A percentile compares a stretch with the other conserved stretches of the same genome.
These are phyloP conservation scores for Hystrix cristata DNA, from an alignment of 2,113 vertebrate species.

Conservation along the genomic window DNA sequence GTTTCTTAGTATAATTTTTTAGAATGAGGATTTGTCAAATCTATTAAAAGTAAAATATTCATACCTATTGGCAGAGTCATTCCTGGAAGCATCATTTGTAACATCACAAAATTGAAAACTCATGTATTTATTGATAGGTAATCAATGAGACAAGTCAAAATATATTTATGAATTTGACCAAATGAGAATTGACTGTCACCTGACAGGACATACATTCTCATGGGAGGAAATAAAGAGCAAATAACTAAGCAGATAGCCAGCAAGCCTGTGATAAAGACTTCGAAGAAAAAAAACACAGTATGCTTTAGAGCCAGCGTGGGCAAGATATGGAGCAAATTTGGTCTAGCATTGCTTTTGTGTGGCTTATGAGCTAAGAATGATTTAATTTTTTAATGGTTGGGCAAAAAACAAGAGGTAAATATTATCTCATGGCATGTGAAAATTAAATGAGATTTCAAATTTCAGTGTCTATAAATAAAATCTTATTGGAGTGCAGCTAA, in stretches of 20 bases:
- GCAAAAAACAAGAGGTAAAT: neutral
- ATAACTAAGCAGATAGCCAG: neutral
- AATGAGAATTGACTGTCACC: neutral
- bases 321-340: neutral
- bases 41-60: conserved; percentile 50
- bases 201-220: neutral
- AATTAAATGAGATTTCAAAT: conserved; percentile 4
- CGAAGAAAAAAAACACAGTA: neutral
- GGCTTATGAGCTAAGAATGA: neutral
- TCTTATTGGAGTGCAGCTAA: neutral
- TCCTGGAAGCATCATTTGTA: neutral
- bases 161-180: conserved; percentile 28
- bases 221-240: neutral
- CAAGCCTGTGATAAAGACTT: neutral
- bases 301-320: neutral
- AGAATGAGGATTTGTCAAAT: conserved; percentile 10
- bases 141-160: neutral
- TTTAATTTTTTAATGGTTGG: neutral
- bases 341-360: neutral
- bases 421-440: neutral
- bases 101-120: conserved; percentile 6
- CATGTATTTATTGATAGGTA: neutral
- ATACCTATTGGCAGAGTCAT: neutral
- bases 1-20: neutral
- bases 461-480: neutral